Evolutionary conservation across 2,113 vertebrate species (phyloP).

Genomic region (Phylloscopus whistleri): DNA sequence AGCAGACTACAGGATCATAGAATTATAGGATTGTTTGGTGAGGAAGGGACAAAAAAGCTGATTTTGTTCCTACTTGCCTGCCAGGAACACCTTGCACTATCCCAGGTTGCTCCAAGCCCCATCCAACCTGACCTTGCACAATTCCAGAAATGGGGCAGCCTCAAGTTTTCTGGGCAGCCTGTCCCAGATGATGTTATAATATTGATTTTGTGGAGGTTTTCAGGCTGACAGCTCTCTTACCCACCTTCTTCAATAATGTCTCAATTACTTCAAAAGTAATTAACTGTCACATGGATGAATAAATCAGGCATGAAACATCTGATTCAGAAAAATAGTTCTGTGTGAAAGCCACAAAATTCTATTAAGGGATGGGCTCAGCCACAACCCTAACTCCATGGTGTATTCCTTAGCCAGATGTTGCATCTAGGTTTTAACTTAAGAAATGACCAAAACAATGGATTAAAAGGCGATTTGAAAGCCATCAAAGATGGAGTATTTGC

Average conservation of each 20-base stretch:
- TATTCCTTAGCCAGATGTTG: background rate
- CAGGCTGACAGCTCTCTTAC: background rate
- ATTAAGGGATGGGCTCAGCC: background rate
- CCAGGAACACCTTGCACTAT: background rate
- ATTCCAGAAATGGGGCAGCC: background rate
- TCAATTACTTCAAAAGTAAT: slow-evolving; percentile 33
- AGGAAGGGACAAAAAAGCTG: background rate
- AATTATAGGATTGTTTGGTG: background rate
- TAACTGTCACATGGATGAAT: background rate
- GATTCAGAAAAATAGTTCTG: background rate
- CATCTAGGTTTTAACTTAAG: background rate
- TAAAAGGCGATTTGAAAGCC: background rate
- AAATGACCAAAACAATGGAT: background rate
- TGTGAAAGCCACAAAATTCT: background rate
- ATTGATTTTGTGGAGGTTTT: background rate
- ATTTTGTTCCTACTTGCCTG: too few species aligned
- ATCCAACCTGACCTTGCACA: background rate
- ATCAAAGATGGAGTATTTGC: background rate
- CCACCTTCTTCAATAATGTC: background rate
- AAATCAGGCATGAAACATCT: background rate
- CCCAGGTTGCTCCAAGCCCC: background rate
- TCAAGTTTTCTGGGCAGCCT: background rate
- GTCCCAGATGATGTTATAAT: background rate
- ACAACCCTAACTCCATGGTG: background rate
- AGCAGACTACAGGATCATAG: too few species aligned